Base-by-base conservation (phyloP, 2,797 vertebrate genomes). In the Acanthornis magna region DNA sequence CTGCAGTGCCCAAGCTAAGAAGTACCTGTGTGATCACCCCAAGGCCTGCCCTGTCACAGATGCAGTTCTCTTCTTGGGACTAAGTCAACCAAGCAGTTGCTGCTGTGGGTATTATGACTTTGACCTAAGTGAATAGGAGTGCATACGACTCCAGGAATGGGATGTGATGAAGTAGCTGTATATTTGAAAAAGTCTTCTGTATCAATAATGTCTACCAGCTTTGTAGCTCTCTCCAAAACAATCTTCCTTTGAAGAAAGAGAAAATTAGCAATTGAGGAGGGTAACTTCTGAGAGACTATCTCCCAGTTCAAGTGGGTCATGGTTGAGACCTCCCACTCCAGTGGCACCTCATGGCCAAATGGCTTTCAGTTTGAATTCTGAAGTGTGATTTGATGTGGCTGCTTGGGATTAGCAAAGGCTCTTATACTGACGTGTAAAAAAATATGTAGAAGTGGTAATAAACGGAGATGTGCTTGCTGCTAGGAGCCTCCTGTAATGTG, bases 401-500 rank as follows among this genome's bases (percentile, higher is more conserved):
- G 25, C 17, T 74, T 12, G 19, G 13, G 25, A 54, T 58, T 71
- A 58, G 81, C 36, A 66, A 58, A 68, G 26, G 21, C 38, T 76
- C n/a, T 58, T 66, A 23, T 0, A 1, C 18, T 63, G 58, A 32
- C 78, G 3, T 34, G 15, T 32, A 20, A 67, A 82, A 82, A 83
- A 8, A 15, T 29, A 1, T 19, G 16, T 72, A 53, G 38, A 85
- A 76, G 11, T 1, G 1, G 17, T 55, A 34, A n/a, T 67, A 40
- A 76, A 51, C 3, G 3, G 34, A 17, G 13, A 7, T n/a, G 22
- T 77, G 5, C 19, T 66, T 87, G 53, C 45, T 92, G 63, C 42
- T 38, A 18, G 38, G 72, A 77, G 2, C 10, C 3, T 2, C 1
- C 5, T 48, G 23, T 60, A 4, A 1, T 22, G 12, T 16, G 10